These are phyloP conservation scores for Masnerella sp. DNA, from an alignment of 2,888 invertebrate species.

Conservation along the genomic window DNA sequence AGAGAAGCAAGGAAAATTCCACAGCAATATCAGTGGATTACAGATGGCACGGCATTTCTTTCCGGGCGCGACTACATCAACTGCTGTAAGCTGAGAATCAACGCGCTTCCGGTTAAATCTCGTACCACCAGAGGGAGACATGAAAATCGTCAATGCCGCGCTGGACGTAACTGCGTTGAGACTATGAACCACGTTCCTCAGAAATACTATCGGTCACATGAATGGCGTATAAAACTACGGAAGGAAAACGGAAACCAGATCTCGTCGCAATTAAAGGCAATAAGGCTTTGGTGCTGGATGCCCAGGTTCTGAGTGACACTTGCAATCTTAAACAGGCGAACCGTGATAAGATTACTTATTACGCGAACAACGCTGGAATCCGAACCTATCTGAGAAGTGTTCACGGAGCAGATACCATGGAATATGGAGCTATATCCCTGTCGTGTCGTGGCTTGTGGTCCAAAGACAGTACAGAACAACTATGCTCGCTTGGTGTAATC, in stretches of 20 bases:
- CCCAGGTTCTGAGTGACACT: slow-evolving; percentile 68
- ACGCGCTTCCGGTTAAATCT: slow-evolving; percentile 26
- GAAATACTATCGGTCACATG: slow-evolving; percentile 62
- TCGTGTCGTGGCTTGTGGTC: too few relatives aligned
- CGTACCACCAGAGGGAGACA: slow-evolving; percentile 15
- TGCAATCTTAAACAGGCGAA: not conserved
- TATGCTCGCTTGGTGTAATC: too few relatives aligned
- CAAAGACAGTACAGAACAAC: too few relatives aligned
- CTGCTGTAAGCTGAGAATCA: slow-evolving; percentile 21
- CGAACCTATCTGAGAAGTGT: too few relatives aligned
- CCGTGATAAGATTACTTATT: not conserved
- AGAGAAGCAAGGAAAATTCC: not conserved
- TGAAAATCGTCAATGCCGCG: slow-evolving; percentile 10
- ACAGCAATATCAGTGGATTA: slow-evolving; percentile 48
- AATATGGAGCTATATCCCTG: too few relatives aligned
- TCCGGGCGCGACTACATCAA: slow-evolving; percentile 39
- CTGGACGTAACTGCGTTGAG: slow-evolving; percentile 30
- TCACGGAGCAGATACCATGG: too few relatives aligned
- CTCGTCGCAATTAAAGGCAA: slow-evolving; percentile 64
- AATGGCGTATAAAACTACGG: slow-evolving; percentile 65
- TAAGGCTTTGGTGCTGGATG: slow-evolving; percentile 67
- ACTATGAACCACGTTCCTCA: slow-evolving; percentile 52
- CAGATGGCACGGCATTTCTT: slow-evolving; percentile 30
- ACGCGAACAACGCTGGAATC: not conserved
- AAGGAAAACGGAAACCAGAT: slow-evolving; percentile 69